These are phyloP conservation scores for Balearica regulorum DNA, from an alignment of 2,797 vertebrate genomes.

Conservation along the genomic window DNA sequence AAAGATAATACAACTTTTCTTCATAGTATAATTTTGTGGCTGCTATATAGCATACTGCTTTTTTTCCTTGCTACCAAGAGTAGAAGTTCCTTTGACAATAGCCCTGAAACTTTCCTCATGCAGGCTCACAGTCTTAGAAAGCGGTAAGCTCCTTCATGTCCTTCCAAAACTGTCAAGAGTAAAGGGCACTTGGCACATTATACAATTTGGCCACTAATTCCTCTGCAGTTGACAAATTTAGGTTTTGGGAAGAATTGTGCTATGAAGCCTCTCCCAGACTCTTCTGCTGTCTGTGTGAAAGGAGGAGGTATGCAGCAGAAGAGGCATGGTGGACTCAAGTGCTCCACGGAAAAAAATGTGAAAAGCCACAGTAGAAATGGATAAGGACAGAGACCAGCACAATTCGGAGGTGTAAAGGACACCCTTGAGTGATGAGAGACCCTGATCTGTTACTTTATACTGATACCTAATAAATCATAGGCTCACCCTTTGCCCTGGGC, in stretches of 20 bases:
- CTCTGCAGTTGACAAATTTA: neutral
- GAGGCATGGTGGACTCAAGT: fast-evolving
- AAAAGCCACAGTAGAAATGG: neutral
- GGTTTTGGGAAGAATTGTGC: neutral
- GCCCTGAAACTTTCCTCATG: neutral
- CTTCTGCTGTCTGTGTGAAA: neutral
- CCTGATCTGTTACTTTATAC: neutral
- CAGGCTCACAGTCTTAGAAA: neutral
- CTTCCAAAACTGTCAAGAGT: neutral
- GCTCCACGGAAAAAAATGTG: neutral
- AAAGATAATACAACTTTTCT: neutral
- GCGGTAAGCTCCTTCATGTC: neutral
- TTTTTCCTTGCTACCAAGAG: neutral
- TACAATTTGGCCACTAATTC: neutral
- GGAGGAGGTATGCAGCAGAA: neutral
- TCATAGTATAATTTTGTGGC: neutral
- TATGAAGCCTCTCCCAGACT: neutral
- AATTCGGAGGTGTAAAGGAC: neutral
- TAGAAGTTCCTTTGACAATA: neutral
- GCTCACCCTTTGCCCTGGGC: neutral
- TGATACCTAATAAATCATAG: neutral
- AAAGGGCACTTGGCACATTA: neutral
- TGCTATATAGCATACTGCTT: neutral
- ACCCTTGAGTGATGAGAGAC: neutral
- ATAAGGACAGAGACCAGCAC: neutral